phyloP scores from a whole-genome alignment of 2,797 vertebrate species.

The Gallinago solitaria region DNA sequence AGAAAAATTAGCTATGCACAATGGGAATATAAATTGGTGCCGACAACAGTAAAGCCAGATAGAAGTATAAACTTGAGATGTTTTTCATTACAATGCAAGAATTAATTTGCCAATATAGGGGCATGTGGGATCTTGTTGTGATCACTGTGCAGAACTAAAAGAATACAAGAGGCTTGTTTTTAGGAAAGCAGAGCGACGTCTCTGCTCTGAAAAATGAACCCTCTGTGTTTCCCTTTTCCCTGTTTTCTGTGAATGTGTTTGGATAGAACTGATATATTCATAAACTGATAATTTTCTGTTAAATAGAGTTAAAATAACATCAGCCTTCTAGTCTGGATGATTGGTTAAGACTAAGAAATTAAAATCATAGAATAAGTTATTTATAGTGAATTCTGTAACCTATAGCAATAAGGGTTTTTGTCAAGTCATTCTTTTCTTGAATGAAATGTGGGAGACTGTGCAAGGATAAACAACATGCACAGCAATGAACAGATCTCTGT shows the following conservation, averaged over 20 bases:
- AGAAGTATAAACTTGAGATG: neutral
- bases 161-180: neutral
- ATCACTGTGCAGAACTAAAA: neutral
- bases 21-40: neutral
- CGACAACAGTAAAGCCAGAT: neutral
- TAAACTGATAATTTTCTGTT: neutral
- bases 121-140: constrained; percentile 4
- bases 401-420: neutral
- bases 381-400: neutral
- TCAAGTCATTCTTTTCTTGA: neutral
- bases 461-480: no score
- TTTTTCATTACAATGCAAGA: neutral
- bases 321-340: neutral
- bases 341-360: constrained; percentile 15
- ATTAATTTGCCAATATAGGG: neutral
- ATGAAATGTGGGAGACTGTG: neutral
- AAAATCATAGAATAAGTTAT: neutral
- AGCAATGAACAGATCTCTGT: no score
- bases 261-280: neutral
- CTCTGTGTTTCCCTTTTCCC: neutral
- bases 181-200: neutral
- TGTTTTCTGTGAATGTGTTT: neutral
- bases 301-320: neutral
- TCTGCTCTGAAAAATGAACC: constrained; percentile 16
- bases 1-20: neutral